A percentile compares a stretch with the other conserved stretches of the same genome.
Conservation (phyloP, 2,797 vertebrate species). For the Hippopotamyrus pictus region DNA sequence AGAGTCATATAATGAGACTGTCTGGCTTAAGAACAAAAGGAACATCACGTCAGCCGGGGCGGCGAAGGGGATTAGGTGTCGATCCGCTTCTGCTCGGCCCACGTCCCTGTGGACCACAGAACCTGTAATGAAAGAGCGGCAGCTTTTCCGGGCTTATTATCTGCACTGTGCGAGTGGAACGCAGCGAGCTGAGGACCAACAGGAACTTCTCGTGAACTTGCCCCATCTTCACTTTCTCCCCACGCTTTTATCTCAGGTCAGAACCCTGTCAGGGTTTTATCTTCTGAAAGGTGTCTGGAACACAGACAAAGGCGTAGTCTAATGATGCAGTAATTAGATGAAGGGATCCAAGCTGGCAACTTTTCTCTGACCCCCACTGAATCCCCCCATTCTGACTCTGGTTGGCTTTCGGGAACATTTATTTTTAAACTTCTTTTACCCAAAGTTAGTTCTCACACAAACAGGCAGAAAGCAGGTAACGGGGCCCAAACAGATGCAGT, state of each 20-base stretch:
- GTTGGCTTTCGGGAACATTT: background rate
- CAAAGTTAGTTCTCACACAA: background rate
- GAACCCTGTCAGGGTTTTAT: slow-evolving; percentile 58
- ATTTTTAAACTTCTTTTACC: background rate
- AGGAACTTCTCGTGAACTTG: slow-evolving; percentile 66
- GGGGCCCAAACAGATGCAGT: background rate
- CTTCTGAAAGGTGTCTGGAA: slow-evolving; percentile 46
- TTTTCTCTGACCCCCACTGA: background rate
- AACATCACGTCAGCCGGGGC: slow-evolving; percentile 42
- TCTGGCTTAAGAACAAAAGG: slow-evolving; percentile 63
- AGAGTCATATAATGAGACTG: slow-evolving; percentile 59
- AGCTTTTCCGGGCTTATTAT: slow-evolving; percentile 51
- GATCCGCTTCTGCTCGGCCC: slow-evolving; percentile 40
- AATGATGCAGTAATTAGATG: slow-evolving; percentile 28
- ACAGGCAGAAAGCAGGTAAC: background rate
- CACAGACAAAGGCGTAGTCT: slow-evolving; percentile 45
- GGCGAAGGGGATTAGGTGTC: slow-evolving; percentile 58
- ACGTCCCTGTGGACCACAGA: slow-evolving; percentile 54
- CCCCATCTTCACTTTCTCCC: slow-evolving; percentile 45
- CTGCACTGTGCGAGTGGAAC: slow-evolving; percentile 34
- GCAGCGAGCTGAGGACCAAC: slow-evolving; percentile 25
- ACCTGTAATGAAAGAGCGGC: slow-evolving; percentile 50
- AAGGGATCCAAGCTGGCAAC: slow-evolving; percentile 7
- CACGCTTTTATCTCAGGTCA: slow-evolving; percentile 63
- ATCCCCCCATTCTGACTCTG: background rate